phyloP scores from a whole-genome alignment of 2,888 invertebrate species.

The Melinopterus prodromus region DNA sequence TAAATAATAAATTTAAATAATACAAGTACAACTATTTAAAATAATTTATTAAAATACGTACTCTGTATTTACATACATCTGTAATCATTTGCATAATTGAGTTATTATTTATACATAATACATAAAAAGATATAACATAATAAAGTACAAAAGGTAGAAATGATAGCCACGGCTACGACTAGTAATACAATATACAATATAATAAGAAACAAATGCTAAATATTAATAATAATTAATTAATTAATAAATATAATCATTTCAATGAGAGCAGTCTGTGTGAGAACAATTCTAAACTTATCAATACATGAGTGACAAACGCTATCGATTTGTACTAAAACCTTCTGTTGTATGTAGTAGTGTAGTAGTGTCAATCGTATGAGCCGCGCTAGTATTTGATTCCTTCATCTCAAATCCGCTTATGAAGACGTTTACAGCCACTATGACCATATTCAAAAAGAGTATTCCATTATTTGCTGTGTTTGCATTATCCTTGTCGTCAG shows the following conservation, averaged over 20 bases:
- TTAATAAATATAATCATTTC: constrained; percentile 8
- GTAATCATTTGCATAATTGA: not conserved
- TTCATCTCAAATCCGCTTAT: constrained; percentile 70
- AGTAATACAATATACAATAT: too few relatives aligned
- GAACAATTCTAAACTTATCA: not conserved
- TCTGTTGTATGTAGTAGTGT: not conserved
- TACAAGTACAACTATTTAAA: not conserved
- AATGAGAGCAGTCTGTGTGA: not conserved
- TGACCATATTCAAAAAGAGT: constrained; percentile 66
- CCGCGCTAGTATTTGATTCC: constrained; percentile 39
- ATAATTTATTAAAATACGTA: not conserved
- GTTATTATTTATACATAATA: too few relatives aligned
- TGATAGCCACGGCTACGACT: too few relatives aligned
- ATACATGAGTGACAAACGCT: not conserved
- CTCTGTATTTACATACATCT: not conserved
- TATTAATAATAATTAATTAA: not conserved
- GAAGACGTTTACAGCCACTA: constrained; percentile 68
- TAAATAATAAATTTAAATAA: not conserved
- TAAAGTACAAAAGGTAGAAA: not conserved
- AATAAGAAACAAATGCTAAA: not conserved
- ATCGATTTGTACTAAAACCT: constrained; percentile 13
- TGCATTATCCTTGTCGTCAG: constrained; percentile 66
- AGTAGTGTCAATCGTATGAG: not conserved
- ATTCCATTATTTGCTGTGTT: constrained; percentile 69
- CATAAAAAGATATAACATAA: not conserved